phyloP scores from a whole-genome alignment of 2,888 invertebrate genomes.

The Endotricha flammealis region DNA sequence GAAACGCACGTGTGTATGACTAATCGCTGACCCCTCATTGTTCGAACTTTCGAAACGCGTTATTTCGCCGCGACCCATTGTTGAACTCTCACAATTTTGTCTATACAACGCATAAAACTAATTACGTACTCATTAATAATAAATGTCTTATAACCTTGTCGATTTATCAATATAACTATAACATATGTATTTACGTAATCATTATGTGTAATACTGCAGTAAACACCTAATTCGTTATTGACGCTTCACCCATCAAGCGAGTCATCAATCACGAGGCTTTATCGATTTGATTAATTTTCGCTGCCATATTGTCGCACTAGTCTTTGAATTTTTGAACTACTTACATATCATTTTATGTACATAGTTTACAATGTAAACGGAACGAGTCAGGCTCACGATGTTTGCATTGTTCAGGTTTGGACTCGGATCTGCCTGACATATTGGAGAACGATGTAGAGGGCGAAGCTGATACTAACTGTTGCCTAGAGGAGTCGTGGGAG shows the following conservation, averaged over 20 bases:
- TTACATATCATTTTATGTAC: constrained; percentile 12
- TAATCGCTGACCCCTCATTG: constrained; percentile 7
- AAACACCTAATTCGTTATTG: not conserved
- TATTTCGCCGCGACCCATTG: not conserved
- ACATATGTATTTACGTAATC: too few relatives aligned
- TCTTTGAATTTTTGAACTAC: constrained; percentile 47
- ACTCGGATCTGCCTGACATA: constrained; percentile 66
- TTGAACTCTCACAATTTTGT: constrained; percentile 4
- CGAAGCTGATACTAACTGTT: constrained; percentile 73
- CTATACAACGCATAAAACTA: too few relatives aligned
- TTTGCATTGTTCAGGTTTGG: constrained; percentile 69
- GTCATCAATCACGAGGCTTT: not conserved
- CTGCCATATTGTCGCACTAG: constrained; percentile 20
- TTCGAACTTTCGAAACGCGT: constrained; percentile 9
- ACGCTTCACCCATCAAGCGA: not conserved
- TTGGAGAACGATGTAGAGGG: constrained; percentile 71
- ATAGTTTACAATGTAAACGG: constrained; percentile 6
- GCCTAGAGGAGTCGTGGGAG: constrained; percentile 77
- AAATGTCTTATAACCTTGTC: too few relatives aligned
- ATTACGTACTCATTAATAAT: too few relatives aligned
- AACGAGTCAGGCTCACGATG: constrained; percentile 25
- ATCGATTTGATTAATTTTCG: not conserved
- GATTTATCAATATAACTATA: too few relatives aligned
- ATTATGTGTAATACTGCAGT: too few relatives aligned
- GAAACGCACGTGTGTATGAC: constrained; percentile 1